Evolutionary conservation across 2,797 vertebrate genomes (phyloP).

Genomic region (Acanthopagrus latus): DNA sequence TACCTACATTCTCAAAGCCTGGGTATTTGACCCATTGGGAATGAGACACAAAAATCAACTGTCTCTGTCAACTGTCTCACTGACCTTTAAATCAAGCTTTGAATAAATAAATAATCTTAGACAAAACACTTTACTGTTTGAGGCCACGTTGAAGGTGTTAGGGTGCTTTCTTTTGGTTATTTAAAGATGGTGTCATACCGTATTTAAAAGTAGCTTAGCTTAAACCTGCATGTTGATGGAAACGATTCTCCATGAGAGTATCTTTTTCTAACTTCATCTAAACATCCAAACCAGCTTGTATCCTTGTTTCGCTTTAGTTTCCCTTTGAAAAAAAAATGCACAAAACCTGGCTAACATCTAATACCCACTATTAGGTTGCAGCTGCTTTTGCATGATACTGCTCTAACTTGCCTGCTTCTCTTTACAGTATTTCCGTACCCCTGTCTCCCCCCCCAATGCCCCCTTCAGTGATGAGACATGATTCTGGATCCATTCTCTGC

Average conservation of each 20-base stretch:
- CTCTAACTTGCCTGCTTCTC: slow-evolving; percentile 22
- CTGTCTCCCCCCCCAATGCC: no score
- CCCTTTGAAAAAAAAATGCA: neutral
- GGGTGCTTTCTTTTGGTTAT: no score
- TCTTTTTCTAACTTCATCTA: neutral
- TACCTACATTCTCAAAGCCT: no score
- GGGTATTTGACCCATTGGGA: no score
- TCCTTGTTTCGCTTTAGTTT: slow-evolving; percentile 22
- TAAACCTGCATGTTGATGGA: neutral
- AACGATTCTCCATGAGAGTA: neutral
- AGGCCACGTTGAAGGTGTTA: neutral
- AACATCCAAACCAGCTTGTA: neutral
- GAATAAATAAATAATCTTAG: neutral
- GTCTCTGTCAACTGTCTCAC: no score
- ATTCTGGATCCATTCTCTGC: neutral
- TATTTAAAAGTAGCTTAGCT: neutral
- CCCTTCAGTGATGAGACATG: neutral
- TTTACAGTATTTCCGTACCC: neutral
- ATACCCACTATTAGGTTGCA: slow-evolving; percentile 31
- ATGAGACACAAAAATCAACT: no score
- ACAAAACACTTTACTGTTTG: neutral
- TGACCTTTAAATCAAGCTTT: no score
- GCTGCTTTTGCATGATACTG: neutral
- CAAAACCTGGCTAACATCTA: neutral
- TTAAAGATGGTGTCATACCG: neutral